Evolutionary conservation across 2,888 invertebrate species (phyloP), one percentile per base, ranked within the genome.

Genomic region (Imbricaverruca yamaguchii): DNA sequence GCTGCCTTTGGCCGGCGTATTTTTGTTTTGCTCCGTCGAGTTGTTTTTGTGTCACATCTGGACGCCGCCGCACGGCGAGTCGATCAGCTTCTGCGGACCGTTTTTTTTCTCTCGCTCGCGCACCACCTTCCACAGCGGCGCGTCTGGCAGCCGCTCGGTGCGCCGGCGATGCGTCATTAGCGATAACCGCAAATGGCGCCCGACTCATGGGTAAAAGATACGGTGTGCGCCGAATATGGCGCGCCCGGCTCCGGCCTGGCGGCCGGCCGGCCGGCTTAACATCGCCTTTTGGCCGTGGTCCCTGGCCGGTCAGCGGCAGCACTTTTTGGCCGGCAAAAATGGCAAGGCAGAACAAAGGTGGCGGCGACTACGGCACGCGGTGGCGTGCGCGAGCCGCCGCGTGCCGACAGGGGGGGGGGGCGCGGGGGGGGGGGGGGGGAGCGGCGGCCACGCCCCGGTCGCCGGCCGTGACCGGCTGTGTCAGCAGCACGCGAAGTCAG

Each of bases 171-270:
- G 15, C 25, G 25, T 25, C 74, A 25, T 25, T 13, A 74, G 18
- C 6, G 74, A 74, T 74, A 74, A 13, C 74, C 74, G 13, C 74
- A 53, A 53, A 74, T 53, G 53, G 53, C 39, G 74, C 53, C 0
- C 53, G 21, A 53, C 53, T 74, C 74, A 74, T 74, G 74, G 53
- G 74, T 74, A 74, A 74, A 74, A 74, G 53, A 74, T 74, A 39
- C 53, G 53, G 53, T 53, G 15, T 74, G 74, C 74, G 39, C 74
- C 74, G 25, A 53, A 74, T 74, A 53, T 53, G 74, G 74, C 74
- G 53, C 15, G 23, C 1, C 0, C 18, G 74, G 74, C 74, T 25
- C 74, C 74, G 21, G 39, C 0, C 53, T 53, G 74, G 39, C 74
- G 74, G 67, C 39, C 74, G 74, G 21, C 53, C 18, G 53, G 74